Conservation (phyloP, 2,797 vertebrate species). For the Amphiprion clarkii region DNA sequence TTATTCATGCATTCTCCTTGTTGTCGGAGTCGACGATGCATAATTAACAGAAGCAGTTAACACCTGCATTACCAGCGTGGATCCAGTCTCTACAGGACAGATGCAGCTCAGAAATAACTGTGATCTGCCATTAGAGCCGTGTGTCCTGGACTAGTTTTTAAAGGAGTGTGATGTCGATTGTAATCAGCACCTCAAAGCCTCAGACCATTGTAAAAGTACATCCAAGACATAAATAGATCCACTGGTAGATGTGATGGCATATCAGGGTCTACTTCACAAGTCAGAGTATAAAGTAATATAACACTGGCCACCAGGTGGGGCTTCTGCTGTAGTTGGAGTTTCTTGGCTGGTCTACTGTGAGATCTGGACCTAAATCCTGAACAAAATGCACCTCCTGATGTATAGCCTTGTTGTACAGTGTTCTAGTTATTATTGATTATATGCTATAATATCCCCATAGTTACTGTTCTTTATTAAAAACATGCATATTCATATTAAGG, state of each 20-base stretch:
- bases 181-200: not conserved
- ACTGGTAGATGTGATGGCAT: not conserved
- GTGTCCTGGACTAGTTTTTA: not conserved
- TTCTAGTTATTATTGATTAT: too few species aligned
- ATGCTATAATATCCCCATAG: too few species aligned
- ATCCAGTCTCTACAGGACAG: not conserved
- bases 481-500: too few species aligned
- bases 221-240: not conserved
- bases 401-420: too few species aligned
- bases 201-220: not conserved
- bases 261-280: too few species aligned
- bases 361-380: not conserved
- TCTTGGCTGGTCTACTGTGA: not conserved
- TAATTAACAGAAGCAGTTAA: not conserved
- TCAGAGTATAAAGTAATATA: not conserved
- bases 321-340: not conserved
- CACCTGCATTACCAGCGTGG: not conserved
- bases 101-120: slow-evolving; percentile 3
- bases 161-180: not conserved
- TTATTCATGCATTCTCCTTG: slow-evolving; percentile 7
- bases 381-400: not conserved
- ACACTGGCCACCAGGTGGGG: not conserved
- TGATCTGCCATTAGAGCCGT: not conserved
- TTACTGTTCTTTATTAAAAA: too few species aligned
- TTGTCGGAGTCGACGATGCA: not conserved